Base-by-base conservation (phyloP, 2,113 vertebrate species). In the Diadophis punctatus region DNA sequence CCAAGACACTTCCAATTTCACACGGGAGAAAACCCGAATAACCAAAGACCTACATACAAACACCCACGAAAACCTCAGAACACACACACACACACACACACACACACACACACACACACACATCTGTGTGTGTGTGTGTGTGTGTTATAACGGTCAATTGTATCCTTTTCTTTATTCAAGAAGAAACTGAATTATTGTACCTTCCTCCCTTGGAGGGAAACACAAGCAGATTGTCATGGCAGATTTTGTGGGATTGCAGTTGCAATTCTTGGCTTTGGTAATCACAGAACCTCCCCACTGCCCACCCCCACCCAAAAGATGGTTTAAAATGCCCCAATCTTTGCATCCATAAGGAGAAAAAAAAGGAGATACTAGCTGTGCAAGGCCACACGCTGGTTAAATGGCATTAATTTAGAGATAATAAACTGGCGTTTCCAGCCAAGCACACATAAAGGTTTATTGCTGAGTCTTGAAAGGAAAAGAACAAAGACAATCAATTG, bases 211-310 rank as follows among this genome's bases (percentile, higher is more conserved):
- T 14, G 49, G 89, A 22, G 11, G 92, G 90, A 93, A 93, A 87
- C 3, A 52, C 1, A 94, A 30, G 27, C 60, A 48, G 39, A 49
- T 27, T 87, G 49, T 23, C 56, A 16, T 52, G 48, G 27, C 80
- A 60, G 25, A 84, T 34, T 90, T 27, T 8, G 4, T 94, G 92
- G 55, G 52, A 93, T 86, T 18, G 51, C 51, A 23, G 6, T 92
- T 74, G 90, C 91, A 93, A 94, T 60, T 9, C 43, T 87, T 46
- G 53, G 8, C 14, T 93, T 93, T 95, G 84, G 92, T 91, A 90
- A 91, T 12, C 56, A 88, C 49, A 43, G 74, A 39, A 48, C 74
- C 7, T 25, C 11, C 87, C n/a, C 60, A 12, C 60, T n/a, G n/a
- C n/a, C 30, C 30, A 25, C 51, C 9, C 16, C 46, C 60, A 27